These are phyloP conservation scores for Spondyliosoma cantharus DNA, from an alignment of 2,797 vertebrate genomes.

Conservation along the genomic window DNA sequence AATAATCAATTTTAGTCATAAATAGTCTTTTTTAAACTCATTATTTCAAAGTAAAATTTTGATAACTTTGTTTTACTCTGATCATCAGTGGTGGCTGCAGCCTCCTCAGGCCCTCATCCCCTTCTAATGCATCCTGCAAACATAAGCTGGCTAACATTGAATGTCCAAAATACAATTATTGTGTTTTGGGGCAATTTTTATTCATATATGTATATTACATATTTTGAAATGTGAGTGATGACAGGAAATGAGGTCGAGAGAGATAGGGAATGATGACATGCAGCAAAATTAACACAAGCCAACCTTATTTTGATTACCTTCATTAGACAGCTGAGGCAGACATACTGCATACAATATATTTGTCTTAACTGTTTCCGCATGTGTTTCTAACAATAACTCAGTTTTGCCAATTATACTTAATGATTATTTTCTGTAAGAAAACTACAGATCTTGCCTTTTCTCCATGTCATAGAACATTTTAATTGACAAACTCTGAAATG, in stretches of 20 bases:
- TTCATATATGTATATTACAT: too few species aligned
- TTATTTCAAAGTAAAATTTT: too few species aligned
- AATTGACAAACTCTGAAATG: slow-evolving; percentile 4
- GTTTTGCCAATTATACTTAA: not conserved
- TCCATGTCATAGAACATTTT: slow-evolving; percentile 10
- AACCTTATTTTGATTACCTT: not conserved
- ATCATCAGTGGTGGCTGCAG: too few species aligned
- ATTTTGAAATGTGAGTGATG: too few species aligned
- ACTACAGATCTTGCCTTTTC: slow-evolving; percentile 9
- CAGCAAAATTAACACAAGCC: not conserved
- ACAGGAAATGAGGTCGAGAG: too few species aligned
- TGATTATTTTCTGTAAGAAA: not conserved
- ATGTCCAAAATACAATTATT: not conserved
- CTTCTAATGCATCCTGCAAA: not conserved
- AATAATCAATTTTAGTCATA: too few species aligned
- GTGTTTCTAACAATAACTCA: not conserved
- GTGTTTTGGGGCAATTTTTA: not conserved
- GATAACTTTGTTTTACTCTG: too few species aligned
- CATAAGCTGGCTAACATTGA: not conserved
- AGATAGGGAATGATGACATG: too few species aligned
- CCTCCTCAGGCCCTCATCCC: too few species aligned
- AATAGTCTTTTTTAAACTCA: too few species aligned
- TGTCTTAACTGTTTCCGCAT: not conserved
- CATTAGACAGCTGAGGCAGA: not conserved
- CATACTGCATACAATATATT: not conserved